Conservation (phyloP, 2,797 vertebrate genomes). For the Monodelphis domestica region DNA sequence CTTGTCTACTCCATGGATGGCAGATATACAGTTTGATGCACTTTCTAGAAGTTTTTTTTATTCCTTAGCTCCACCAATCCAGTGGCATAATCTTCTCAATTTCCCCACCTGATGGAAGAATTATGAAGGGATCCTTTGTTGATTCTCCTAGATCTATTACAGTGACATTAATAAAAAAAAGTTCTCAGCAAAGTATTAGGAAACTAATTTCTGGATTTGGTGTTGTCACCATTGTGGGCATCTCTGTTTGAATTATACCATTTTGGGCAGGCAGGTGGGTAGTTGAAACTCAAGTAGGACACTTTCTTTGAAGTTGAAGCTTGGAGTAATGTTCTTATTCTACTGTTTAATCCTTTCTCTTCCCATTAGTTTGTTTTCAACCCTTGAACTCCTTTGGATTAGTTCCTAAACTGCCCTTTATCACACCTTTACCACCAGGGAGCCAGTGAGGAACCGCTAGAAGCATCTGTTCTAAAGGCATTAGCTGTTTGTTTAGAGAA, state of each 20-base stretch:
- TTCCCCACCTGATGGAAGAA: too few species aligned
- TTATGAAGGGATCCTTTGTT: too few species aligned
- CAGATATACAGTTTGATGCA: not conserved
- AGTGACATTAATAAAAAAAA: not conserved
- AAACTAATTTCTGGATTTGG: not conserved
- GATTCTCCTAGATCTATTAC: not conserved
- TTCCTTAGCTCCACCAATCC: not conserved
- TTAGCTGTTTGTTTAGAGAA: conserved; percentile 74
- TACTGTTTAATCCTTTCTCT: not conserved
- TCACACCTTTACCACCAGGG: conserved; percentile 29
- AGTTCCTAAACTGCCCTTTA: conserved; percentile 7
- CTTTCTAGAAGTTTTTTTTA: not conserved
- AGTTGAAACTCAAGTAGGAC: not conserved
- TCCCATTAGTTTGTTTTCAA: not conserved
- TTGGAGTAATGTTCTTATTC: not conserved
- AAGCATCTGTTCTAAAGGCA: conserved; percentile 58
- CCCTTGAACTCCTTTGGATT: conserved; percentile 33
- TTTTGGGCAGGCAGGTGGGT: not conserved
- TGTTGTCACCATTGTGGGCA: not conserved
- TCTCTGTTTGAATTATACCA: not conserved
- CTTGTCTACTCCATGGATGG: not conserved
- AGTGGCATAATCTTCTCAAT: not conserved
- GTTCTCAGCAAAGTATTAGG: not conserved
- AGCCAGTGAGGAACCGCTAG: conserved; percentile 62
- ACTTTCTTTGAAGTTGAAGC: not conserved